phyloP scores from a whole-genome alignment of 2,797 vertebrate genomes.

The Setipinna tenuifilis region DNA sequence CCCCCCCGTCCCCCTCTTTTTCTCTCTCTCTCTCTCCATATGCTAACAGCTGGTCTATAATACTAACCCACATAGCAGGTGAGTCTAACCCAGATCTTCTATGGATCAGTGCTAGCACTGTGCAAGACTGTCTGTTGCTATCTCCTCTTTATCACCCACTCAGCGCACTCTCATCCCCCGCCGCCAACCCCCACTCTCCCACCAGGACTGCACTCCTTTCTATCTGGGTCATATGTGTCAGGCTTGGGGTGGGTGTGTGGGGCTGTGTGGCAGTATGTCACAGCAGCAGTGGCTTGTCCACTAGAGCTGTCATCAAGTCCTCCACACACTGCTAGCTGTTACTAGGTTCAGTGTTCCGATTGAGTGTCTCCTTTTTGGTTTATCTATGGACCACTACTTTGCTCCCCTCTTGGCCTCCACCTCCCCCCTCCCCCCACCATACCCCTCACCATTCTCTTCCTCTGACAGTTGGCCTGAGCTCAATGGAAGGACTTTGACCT shows the following conservation, averaged over 20 bases:
- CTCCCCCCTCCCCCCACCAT: neutral
- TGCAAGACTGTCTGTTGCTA: slow-evolving; percentile 42
- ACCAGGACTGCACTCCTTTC: neutral
- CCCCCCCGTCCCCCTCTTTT: neutral
- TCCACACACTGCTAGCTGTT: slow-evolving; percentile 46
- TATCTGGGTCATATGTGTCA: neutral
- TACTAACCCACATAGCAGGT: neutral
- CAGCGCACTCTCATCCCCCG: slow-evolving; percentile 56
- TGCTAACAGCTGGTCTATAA: slow-evolving; percentile 48
- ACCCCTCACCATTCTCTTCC: neutral
- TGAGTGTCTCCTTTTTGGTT: neutral
- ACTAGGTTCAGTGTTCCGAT: slow-evolving; percentile 44
- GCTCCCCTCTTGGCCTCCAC: neutral
- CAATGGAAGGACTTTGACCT: slow-evolving; percentile 18
- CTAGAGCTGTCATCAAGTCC: slow-evolving; percentile 78
- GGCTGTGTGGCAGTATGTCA: slow-evolving; percentile 63
- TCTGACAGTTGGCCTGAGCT: slow-evolving; percentile 4
- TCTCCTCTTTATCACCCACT: slow-evolving; percentile 71
- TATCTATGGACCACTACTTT: neutral
- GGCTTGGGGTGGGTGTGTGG: no score
- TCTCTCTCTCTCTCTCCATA: neutral
- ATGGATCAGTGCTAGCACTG: neutral
- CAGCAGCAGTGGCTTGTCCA: slow-evolving; percentile 67
- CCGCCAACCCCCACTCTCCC: neutral
- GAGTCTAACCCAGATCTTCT: neutral